Base-by-base conservation (phyloP, 1,140 invertebrate genomes). In the Probaryconus sp. region DNA sequence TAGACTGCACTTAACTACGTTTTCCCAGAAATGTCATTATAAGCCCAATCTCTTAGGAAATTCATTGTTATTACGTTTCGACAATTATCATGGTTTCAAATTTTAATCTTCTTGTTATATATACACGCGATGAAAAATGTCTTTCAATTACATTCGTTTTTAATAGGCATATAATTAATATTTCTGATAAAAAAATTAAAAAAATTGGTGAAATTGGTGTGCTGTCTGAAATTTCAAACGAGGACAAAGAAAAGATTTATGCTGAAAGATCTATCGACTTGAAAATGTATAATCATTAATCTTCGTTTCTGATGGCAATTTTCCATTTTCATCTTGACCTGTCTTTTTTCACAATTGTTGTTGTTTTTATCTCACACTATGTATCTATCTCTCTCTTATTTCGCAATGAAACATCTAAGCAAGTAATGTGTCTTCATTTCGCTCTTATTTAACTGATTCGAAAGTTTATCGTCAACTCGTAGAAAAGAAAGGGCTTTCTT, bases 381-480 rank as follows among this genome's bases (percentile, higher is more conserved):
- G 67, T 71, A 50, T 68, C 58, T 35, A 61, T 70, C 47, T 73
- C 63, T 50, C 67, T 56, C 61, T 55, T 50, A 67, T 73, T 64
- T 72, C 47, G 38, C 33, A 7, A 5, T 40, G 35, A 76, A 68
- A 65, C 45, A 67, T 53, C 56, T 55, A 61, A 55, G 58, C 43
- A 51, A 73, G 77, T 63, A 77, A 77, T 79, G 65, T 61, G 67
- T 79, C 77, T 84, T 83, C 79, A 81, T 83, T 80, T 68, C 45
- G 68, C 55, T 67, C 51, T 69, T 83, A 78, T 83, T 84, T 82
- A 85, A 85, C 81, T 85, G 82, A 79, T 81, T 80, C 77, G 71
- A 84, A 84, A 85, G 78, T 84, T 85, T 82, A 82, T 82, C 78
- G 79, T 84, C 78, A 77, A 82, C 76, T 83, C 69, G 56, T 53